A percentile compares a stretch with the other conserved stretches of the same genome.
Evolutionary conservation across 2,113 vertebrate genomes (phyloP).

Genomic region (Ceratotherium simum): DNA sequence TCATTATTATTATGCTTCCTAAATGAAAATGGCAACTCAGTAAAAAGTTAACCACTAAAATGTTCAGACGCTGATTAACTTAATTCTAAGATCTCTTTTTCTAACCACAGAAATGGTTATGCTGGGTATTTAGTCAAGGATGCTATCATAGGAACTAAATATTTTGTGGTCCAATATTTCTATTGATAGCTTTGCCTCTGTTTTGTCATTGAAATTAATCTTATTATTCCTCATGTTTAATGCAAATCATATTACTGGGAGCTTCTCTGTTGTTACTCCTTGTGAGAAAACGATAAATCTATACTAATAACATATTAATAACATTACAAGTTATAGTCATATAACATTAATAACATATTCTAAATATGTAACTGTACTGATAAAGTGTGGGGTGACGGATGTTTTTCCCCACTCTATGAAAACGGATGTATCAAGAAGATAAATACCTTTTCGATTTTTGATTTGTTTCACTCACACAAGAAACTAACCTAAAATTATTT

Average conservation of each 20-base stretch:
- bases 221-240: background rate
- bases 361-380: background rate
- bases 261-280: background rate
- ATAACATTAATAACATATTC: too few relatives aligned
- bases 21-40: background rate
- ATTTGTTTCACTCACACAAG: slow-evolving; percentile 20
- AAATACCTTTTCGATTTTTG: background rate
- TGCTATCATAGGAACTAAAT: background rate
- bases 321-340: too few relatives aligned
- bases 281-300: background rate
- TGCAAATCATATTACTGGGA: background rate
- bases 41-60: background rate
- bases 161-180: background rate
- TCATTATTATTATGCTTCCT: background rate
- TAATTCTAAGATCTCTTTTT: background rate
- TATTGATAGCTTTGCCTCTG: background rate
- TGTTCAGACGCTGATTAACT: background rate
- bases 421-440: slow-evolving; percentile 8
- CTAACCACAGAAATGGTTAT: background rate
- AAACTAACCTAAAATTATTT: background rate
- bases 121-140: background rate
- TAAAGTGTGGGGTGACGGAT: background rate
- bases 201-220: slow-evolving; percentile 16
- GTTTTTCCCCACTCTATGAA: background rate
- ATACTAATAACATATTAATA: background rate